These are phyloP conservation scores for Amiota mariae DNA, from an alignment of 2,888 invertebrate species.

Conservation along the genomic window DNA sequence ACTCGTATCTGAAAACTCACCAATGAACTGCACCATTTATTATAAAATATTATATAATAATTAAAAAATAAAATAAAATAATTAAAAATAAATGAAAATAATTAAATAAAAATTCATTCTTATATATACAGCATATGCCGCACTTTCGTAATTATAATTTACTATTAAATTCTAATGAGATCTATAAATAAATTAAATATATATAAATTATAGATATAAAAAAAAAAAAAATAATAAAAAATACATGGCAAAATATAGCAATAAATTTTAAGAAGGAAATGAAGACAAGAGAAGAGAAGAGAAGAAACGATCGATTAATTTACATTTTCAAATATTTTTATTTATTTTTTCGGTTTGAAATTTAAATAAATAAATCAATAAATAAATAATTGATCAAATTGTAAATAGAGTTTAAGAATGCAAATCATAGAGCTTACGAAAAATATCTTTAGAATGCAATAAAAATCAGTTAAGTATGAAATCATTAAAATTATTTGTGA, in stretches of 20 bases:
- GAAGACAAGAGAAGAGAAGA: too few relatives aligned
- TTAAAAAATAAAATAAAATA: background rate
- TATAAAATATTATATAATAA: slow-evolving; percentile 8
- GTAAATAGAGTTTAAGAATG: slow-evolving; percentile 71
- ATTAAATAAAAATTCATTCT: background rate
- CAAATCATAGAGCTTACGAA: slow-evolving; percentile 68
- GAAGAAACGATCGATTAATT: background rate
- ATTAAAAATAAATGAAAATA: background rate
- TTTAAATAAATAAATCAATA: slow-evolving; percentile 30
- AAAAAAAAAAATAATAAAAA: background rate
- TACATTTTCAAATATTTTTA: slow-evolving; percentile 44
- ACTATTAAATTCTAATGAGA: slow-evolving; percentile 11
- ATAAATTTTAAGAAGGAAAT: slow-evolving; percentile 16
- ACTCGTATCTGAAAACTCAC: slow-evolving; percentile 13
- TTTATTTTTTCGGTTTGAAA: slow-evolving; percentile 58
- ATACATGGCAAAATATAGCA: slow-evolving; percentile 4
- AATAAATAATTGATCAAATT: slow-evolving; percentile 45
- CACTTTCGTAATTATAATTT: slow-evolving; percentile 25
- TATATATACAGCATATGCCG: background rate
- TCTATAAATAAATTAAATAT: too few relatives aligned
- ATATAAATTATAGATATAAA: slow-evolving; percentile 7
- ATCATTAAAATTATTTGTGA: slow-evolving; percentile 49
- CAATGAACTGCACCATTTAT: slow-evolving; percentile 30
- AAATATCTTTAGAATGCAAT: slow-evolving; percentile 70
- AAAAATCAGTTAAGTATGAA: slow-evolving; percentile 66